Percentiles rank a stretch among this genome's conserved stretches.
phyloP scores from a whole-genome alignment of 2,113 vertebrate genomes.

The Tringa solitaria region DNA sequence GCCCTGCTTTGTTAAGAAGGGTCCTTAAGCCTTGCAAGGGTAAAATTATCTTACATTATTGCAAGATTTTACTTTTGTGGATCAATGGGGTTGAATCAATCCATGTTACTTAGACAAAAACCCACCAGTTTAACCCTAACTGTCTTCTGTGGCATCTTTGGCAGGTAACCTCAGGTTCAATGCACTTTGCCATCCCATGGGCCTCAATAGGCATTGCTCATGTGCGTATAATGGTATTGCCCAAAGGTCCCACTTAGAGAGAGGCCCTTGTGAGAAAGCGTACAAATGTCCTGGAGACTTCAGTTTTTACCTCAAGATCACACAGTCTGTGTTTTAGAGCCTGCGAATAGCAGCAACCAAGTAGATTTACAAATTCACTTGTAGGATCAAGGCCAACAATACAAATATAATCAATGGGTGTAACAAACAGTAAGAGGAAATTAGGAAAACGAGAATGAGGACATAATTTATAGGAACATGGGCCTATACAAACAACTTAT shows the following conservation, averaged over 20 bases:
- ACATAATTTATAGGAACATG: not conserved
- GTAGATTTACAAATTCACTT: not conserved
- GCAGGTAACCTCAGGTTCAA: not conserved
- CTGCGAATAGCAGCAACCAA: not conserved
- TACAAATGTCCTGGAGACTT: not conserved
- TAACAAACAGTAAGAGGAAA: not conserved
- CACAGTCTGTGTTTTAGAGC: not conserved
- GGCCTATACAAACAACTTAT: not conserved
- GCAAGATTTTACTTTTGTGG: not conserved
- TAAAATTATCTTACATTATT: not conserved
- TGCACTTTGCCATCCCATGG: not conserved
- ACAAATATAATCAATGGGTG: not conserved
- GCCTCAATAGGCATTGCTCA: not conserved
- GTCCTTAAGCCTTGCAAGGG: not conserved
- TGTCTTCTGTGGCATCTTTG: not conserved
- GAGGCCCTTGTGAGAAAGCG: accelerated
- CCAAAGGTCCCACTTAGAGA: not conserved
- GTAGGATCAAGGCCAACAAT: not conserved
- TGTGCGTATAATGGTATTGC: accelerated
- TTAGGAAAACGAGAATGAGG: not conserved
- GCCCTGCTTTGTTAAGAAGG: not conserved
- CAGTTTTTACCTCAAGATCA: not conserved
- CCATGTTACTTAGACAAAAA: not conserved
- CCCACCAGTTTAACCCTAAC: not conserved
- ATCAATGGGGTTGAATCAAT: not conserved